Evolutionary conservation across 2,888 invertebrate genomes (phyloP), one percentile per base, ranked within the genome.

Genomic region (Hydroisotoma schaefferi): DNA sequence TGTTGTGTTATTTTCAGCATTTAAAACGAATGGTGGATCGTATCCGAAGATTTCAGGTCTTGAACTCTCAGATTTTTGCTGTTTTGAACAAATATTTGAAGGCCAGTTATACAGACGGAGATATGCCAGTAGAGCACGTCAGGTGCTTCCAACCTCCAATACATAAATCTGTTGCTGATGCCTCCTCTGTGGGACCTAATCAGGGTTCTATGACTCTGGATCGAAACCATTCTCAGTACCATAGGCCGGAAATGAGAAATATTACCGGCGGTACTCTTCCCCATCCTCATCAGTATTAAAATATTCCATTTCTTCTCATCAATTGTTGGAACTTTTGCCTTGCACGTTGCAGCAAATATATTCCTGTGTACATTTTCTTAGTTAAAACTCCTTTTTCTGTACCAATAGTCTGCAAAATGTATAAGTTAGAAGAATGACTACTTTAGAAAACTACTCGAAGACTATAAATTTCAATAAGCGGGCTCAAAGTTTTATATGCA

Each of bases 41-140:
- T 67, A 94, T 99, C 74, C 84, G 98, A 47, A 86, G 97, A 61
- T 98, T 98, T 80, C 98, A 99, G 80, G 94, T 99, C 65, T 82
- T 99, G 59, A 99, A 99, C 81, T 94, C 94, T 12, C 98, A 99
- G 81, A 94, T 97, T 72, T 95, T 95, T 80, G 93, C 94, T 44
- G 88, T 94, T 65, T 81, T 97, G 62, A 91, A 94, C 79, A 94
- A 97, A 75, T 95, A 94, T 79, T 82, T 95, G 63, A 90, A 90
- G 73, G 87, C 89, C 2, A 89, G 88, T 57, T 87, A 88, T 74
- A 85, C 85, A 58, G 90, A 90, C 75, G 80, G 81, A 15, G 80
- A 81, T 72, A 73, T 79, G 61, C 93, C 94, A 47, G 94, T 95
- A 18, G 97, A 98, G 76, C 94, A 97, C 76, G 95, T 97, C 15